Evolutionary conservation across 2,797 vertebrate species (phyloP), one percentile per base, ranked within the genome.

Genomic region (Cossypha polioptera): DNA sequence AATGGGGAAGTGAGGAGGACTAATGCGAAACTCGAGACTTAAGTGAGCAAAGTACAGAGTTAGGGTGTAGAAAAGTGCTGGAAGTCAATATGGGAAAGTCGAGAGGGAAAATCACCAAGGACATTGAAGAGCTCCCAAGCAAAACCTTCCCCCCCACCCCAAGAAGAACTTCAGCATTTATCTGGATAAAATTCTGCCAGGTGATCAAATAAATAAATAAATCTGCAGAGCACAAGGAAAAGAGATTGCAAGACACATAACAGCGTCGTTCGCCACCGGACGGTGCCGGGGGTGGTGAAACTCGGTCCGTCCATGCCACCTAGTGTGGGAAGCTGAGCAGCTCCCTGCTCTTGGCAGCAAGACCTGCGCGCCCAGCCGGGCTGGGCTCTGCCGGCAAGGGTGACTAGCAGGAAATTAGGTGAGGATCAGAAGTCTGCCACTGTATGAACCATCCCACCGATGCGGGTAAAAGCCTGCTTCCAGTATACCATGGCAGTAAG

Each of bases 281-380:
- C 21, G 11, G 81, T 25, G 63, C 15, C 10, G 78, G 69, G 54
- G 66, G 90, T 65, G 90, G 67, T 1, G 3, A 97, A 97, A 95
- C 59, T 93, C 65, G 81, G 94, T 97, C 95, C 94, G 97, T 91
- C 92, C 68, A 92, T 97, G 97, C 98, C 97, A 97, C 91, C 98
- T 98, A 98, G 97, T 95, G 97, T 97, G 88, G 62, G 79, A 94
- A 86, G 29, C n/a, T 16, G 15, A 85, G 86, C 91, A 97, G 72
- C 93, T 96, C 72, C 33, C 13, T 10, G 36, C 48, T 75, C 42
- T 54, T 21, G 68, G 47, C 61, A 85, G 51, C 43, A 33, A 7
- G 31, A 80, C 59, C 69, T 20, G 26, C 0, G 0, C 53, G 16
- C n/a, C 57, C 62, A n/a, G 42, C 3, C 35, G 12, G 43, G 18